Conservation (phyloP, 2,113 vertebrate species). For the Isurus oxyrinchus region DNA sequence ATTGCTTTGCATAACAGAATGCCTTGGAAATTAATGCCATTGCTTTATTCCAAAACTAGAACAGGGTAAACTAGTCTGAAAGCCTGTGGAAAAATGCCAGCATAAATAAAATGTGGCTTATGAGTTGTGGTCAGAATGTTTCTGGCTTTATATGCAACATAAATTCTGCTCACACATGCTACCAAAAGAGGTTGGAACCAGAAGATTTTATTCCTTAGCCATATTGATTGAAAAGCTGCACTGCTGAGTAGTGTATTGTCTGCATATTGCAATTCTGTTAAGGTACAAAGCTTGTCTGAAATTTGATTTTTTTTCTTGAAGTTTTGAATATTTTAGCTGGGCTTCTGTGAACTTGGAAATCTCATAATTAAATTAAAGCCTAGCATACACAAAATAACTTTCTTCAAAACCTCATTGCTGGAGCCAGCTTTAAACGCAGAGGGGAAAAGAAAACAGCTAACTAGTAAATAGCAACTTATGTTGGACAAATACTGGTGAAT, state of each 20-base stretch:
- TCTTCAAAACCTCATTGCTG: conserved; percentile 45
- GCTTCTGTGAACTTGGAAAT: conserved; percentile 46
- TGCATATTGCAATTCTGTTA: not conserved
- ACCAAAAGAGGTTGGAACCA: conserved; percentile 83
- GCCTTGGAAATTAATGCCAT: conserved; percentile 90
- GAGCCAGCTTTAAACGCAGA: conserved; percentile 12
- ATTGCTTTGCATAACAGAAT: conserved; percentile 91
- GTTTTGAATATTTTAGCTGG: conserved; percentile 55
- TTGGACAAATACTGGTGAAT: conserved; percentile 4
- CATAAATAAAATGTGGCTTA: conserved; percentile 93
- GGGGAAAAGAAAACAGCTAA: not conserved
- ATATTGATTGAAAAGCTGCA: conserved; percentile 73
- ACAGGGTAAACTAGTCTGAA: conserved; percentile 90
- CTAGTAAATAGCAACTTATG: not conserved
- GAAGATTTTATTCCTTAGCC: conserved; percentile 76
- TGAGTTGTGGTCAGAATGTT: conserved; percentile 91
- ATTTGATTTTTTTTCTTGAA: conserved; percentile 54
- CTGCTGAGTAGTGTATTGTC: conserved; percentile 56
- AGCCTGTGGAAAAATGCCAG: conserved; percentile 83
- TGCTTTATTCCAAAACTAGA: conserved; percentile 74
- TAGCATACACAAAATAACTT: conserved; percentile 44
- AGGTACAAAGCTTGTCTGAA: conserved; percentile 58
- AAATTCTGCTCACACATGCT: conserved; percentile 76
- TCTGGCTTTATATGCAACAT: conserved; percentile 79
- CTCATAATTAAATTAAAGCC: conserved; percentile 40